Conservation (phyloP, 2,797 vertebrate species). For the Schizopygopsis pylzovi region DNA sequence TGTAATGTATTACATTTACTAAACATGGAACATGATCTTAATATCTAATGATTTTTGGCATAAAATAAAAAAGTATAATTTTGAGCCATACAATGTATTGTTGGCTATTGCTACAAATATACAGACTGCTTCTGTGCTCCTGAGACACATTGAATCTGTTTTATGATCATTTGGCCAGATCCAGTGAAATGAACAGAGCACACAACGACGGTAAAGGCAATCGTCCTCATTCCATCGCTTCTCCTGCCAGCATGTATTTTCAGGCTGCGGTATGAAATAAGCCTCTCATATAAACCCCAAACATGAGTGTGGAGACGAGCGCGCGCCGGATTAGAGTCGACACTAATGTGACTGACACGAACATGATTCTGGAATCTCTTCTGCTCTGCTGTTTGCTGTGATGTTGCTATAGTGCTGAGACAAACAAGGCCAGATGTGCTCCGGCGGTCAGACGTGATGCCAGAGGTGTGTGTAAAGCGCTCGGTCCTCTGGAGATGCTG, state of each 20-base stretch:
- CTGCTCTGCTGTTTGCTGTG: constrained; percentile 46
- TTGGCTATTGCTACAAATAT: no score
- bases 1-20: no score
- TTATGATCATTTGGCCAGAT: background rate
- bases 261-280: constrained; percentile 57
- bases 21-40: no score
- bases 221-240: constrained; percentile 26
- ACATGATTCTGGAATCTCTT: background rate
- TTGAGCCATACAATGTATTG: no score
- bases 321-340: constrained; percentile 55
- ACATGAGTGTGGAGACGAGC: constrained; percentile 57
- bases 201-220: background rate
- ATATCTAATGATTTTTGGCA: no score
- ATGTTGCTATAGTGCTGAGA: constrained; percentile 49
- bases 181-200: background rate
- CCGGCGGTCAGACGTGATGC: constrained; percentile 15
- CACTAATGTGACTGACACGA: constrained; percentile 49
- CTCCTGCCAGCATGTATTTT: constrained; percentile 57
- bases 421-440: constrained; percentile 57
- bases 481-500: constrained; percentile 3
- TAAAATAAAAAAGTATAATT: no score
- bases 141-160: background rate
- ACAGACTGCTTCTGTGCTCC: no score
- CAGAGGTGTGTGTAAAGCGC: constrained; percentile 36
- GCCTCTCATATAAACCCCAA: constrained; percentile 58